A percentile compares a stretch with the other conserved stretches of the same genome.
These are phyloP conservation scores for Dermolepida albohirtum DNA, from an alignment of 2,888 invertebrate genomes.

Conservation along the genomic window DNA sequence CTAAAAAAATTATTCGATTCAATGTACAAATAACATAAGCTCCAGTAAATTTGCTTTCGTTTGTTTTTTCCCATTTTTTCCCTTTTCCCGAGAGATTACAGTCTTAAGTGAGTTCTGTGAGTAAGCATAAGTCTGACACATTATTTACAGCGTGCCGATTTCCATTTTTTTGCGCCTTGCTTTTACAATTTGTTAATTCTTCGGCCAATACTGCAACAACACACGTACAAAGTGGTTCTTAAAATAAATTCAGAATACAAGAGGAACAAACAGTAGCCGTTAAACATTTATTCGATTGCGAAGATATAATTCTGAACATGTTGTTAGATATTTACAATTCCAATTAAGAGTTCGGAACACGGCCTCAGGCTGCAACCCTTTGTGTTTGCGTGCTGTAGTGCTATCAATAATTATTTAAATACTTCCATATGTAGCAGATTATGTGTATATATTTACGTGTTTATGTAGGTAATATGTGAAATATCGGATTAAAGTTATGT, in stretches of 20 bases:
- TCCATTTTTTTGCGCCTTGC: neutral
- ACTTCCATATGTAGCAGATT: no score
- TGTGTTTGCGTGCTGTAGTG: neutral
- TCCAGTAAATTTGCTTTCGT: neutral
- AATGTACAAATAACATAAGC: neutral
- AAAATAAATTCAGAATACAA: no score
- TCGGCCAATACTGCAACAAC: neutral
- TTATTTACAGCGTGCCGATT: constrained; percentile 15
- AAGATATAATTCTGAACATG: constrained; percentile 4
- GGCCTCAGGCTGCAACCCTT: constrained; percentile 4
- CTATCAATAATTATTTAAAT: constrained; percentile 5
- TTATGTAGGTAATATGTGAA: no score
- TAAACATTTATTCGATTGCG: neutral
- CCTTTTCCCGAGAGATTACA: constrained; percentile 2
- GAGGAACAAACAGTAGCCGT: no score
- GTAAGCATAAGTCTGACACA: constrained; percentile 5
- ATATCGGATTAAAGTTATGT: no score
- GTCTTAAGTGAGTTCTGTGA: neutral
- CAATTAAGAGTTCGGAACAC: neutral
- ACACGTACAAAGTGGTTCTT: no score
- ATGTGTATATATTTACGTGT: no score
- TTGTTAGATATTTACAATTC: neutral
- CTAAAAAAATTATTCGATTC: no score
- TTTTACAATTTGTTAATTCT: neutral
- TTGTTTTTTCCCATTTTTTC: no score